Conservation (phyloP, 2,888 invertebrate genomes). For the Anaspis maculata region DNA sequence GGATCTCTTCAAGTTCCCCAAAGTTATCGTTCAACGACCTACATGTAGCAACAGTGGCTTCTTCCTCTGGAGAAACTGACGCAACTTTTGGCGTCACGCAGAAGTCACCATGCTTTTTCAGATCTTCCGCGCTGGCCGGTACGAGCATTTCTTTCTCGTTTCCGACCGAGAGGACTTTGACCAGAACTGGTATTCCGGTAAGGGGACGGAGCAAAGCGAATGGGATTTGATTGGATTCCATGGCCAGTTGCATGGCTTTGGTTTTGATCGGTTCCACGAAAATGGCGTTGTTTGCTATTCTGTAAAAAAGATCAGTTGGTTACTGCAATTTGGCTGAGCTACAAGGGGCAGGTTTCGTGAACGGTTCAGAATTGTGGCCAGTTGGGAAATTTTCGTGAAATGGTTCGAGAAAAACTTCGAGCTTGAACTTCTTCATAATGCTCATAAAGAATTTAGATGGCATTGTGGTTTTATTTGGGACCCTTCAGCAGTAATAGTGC, state of each 20-base stretch:
- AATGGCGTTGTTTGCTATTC: constrained; percentile 44
- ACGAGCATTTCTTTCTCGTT: constrained; percentile 55
- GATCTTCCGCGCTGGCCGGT: constrained; percentile 63
- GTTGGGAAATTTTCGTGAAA: no score
- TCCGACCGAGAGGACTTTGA: constrained; percentile 54
- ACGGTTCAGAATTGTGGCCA: no score
- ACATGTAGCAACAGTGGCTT: no score
- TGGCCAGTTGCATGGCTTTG: constrained; percentile 59
- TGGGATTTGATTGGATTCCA: constrained; percentile 56
- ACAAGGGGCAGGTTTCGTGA: no score
- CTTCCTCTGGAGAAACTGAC: not conserved
- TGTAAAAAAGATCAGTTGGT: no score
- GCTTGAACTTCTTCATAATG: no score
- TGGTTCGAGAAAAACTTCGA: no score
- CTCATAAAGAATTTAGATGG: no score
- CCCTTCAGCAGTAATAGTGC: no score
- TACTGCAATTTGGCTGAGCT: no score
- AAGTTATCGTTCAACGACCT: no score
- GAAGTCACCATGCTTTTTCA: constrained; percentile 57
- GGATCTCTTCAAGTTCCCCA: not conserved
- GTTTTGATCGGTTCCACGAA: constrained; percentile 65
- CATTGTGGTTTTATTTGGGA: no score
- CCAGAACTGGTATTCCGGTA: constrained; percentile 58
- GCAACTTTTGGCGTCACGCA: constrained; percentile 30
- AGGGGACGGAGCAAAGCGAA: constrained; percentile 62